Evolutionary conservation across 2,113 vertebrate species (phyloP), one percentile per base, ranked within the genome.

Genomic region (Maylandia zebra): DNA sequence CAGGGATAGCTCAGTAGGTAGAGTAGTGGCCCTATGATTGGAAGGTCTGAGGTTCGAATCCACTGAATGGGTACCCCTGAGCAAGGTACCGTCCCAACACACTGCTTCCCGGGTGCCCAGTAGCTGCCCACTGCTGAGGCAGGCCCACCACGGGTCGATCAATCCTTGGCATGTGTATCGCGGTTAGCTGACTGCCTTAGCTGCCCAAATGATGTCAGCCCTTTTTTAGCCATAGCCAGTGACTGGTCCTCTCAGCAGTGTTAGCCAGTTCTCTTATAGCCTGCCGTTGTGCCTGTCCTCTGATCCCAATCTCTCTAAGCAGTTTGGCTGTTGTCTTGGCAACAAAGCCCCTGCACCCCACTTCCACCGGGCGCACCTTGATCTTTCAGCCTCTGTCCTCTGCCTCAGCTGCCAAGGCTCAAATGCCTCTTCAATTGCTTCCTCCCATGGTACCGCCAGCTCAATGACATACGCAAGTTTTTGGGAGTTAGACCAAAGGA

Each of bases 121-220:
- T 50, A 16, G 16, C 48, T 50, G 1, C 8, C 48, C 48, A 50
- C 48, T 3, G 48, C 13, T 59, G 13, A 1, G 13, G 24, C 4
- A 16, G 56, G 0, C 24, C 56, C 2, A 2, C 24, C 24, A 59
- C 2, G 2, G 8, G 24, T 59, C 0, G 0, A 5, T 59, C 56
- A 30, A 2, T 30, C 56, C 13, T 59, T 0, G 56, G 3, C 56
- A 1, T 59, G 24, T 2, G 13, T 59, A 1, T 30, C 1, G 24
- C 0, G 56, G 13, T 57, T 57, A 30, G 24, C 7, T 57, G 55
- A 5, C 12, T 14, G 12, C 24, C 24, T 14, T 57, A 57, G 24
- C 12, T 57, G 55, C 55, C 55, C 55, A 27, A 57, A 0, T 27
- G 4, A 3, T 30, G 24, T 16, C 56, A 59, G 56, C 8, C 1